phyloP scores from a whole-genome alignment of 2,797 vertebrate species.

The Gymnothorax javanicus region DNA sequence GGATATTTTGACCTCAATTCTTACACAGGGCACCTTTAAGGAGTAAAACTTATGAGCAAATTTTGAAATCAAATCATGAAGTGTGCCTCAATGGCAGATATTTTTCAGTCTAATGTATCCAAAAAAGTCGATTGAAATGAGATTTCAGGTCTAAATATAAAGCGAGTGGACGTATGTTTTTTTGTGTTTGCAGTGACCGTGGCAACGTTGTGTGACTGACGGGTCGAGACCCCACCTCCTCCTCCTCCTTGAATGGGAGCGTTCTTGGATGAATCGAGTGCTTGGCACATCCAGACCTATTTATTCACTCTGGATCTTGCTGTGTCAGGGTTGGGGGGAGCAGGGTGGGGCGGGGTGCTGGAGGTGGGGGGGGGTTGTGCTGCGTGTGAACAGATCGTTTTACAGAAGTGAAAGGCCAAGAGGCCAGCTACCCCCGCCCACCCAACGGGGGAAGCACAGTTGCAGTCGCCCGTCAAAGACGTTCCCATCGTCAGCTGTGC shows the following conservation, averaged over 20 bases:
- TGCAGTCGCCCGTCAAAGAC: slow-evolving; percentile 13
- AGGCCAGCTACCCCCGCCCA: background rate
- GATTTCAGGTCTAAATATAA: too few species aligned
- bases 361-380: too few species aligned
- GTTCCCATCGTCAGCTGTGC: background rate
- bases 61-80: too few species aligned
- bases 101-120: too few species aligned
- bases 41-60: too few species aligned
- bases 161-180: too few species aligned
- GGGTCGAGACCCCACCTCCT: background rate
- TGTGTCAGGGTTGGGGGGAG: slow-evolving; percentile 24
- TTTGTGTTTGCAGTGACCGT: background rate
- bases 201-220: background rate
- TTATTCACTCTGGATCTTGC: slow-evolving; percentile 26
- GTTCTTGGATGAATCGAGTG: background rate
- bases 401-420: slow-evolving; percentile 18
- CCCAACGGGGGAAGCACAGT: background rate
- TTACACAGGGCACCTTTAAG: too few species aligned
- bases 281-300: background rate
- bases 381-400: slow-evolving; percentile 24
- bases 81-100: too few species aligned
- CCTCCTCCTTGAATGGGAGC: background rate
- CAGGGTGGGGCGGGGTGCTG: background rate
- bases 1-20: too few species aligned
- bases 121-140: too few species aligned